These are phyloP conservation scores for Caranx melampygus DNA, from an alignment of 2,113 vertebrate species.

Conservation along the genomic window DNA sequence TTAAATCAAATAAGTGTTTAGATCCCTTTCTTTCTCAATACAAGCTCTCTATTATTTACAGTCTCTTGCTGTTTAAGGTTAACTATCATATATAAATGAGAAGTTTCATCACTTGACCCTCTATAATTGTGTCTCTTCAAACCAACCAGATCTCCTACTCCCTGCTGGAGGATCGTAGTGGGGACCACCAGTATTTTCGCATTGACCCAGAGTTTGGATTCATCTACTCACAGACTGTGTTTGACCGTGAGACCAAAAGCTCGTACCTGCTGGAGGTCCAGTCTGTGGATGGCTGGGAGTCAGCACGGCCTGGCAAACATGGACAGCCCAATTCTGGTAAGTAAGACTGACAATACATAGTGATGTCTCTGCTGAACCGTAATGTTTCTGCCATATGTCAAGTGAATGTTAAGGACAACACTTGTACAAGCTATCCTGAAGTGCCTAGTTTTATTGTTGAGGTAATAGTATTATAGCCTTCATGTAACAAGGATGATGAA, in stretches of 20 bases:
- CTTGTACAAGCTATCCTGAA: not conserved
- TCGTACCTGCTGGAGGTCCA: constrained; percentile 91
- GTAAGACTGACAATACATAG: not conserved
- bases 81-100: not conserved
- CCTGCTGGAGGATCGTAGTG: constrained; percentile 87
- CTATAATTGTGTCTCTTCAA: constrained; percentile 7
- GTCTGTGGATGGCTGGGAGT: constrained; percentile 89
- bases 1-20: not conserved
- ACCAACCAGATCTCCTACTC: constrained; percentile 87
- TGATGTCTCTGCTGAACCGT: not conserved
- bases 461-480: not conserved
- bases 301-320: constrained; percentile 88
- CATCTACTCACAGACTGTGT: constrained; percentile 87
- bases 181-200: constrained; percentile 87
- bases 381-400: not conserved
- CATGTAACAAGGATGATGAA: not conserved
- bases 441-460: not conserved
- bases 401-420: not conserved
- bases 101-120: not conserved
- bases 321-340: constrained; percentile 92
- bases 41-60: not conserved
- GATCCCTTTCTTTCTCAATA: constrained; percentile 1
- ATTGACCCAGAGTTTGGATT: constrained; percentile 87
- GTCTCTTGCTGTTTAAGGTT: not conserved
- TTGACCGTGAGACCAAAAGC: constrained; percentile 90